Percentiles rank a stretch among this genome's conserved stretches.
These are phyloP conservation scores for Noctua pronuba DNA, from an alignment of 2,888 invertebrate genomes.

Conservation along the genomic window DNA sequence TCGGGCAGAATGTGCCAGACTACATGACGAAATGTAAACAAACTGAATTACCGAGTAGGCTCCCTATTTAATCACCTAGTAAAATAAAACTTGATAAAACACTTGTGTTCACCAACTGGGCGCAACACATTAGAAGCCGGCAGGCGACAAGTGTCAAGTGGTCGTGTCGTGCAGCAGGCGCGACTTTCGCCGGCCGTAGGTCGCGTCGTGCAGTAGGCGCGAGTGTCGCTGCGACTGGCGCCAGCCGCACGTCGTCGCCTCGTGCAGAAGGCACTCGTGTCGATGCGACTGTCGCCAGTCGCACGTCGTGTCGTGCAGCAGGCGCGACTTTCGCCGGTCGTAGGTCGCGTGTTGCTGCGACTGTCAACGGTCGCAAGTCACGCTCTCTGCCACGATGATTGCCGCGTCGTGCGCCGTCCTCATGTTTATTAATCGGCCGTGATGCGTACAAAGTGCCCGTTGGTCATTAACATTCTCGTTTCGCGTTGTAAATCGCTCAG, in stretches of 20 bases:
- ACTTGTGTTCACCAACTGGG: not conserved
- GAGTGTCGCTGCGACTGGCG: too few relatives aligned
- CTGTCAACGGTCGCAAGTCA: too few relatives aligned
- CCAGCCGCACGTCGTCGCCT: too few relatives aligned
- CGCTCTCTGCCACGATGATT: too few relatives aligned
- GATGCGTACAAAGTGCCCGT: too few relatives aligned
- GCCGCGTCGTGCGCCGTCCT: too few relatives aligned
- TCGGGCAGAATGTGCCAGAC: not conserved
- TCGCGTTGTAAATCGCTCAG: not conserved
- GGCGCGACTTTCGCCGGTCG: too few relatives aligned
- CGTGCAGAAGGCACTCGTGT: not conserved
- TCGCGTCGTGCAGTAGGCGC: too few relatives aligned
- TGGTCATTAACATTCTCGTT: too few relatives aligned
- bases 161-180: not conserved
- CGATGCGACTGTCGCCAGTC: not conserved
- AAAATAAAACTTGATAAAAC: not conserved
- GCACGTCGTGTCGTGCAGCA: not conserved
- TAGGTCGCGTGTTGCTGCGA: too few relatives aligned
- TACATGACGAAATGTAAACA: slow-evolving; percentile 1
- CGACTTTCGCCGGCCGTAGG: not conserved
- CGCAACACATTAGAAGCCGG: not conserved
- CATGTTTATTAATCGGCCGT: too few relatives aligned
- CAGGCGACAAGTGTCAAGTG: not conserved
- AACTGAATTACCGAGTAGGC: not conserved
- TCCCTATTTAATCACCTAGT: not conserved